A percentile compares a stretch with the other conserved stretches of the same genome.
phyloP scores from a whole-genome alignment of 2,888 invertebrate genomes.

The Acronicta psi region DNA sequence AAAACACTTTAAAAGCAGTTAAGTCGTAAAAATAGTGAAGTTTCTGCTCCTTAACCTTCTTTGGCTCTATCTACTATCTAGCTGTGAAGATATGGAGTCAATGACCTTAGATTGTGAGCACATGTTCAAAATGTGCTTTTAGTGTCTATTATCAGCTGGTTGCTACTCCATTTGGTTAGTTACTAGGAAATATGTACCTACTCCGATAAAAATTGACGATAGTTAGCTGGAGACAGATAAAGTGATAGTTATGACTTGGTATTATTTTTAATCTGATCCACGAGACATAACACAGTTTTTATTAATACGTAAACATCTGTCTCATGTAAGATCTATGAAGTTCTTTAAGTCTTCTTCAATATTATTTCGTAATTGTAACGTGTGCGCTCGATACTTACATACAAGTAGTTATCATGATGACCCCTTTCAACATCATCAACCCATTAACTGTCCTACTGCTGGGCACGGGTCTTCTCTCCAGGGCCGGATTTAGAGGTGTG shows the following conservation, averaged over 20 bases:
- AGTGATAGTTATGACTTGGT: background rate
- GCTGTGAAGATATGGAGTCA: slow-evolving; percentile 39
- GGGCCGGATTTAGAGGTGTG: too few species aligned
- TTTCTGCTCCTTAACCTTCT: slow-evolving; percentile 28
- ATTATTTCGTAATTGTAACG: too few species aligned
- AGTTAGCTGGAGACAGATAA: slow-evolving; percentile 14
- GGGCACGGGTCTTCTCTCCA: too few species aligned
- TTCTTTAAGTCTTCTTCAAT: too few species aligned
- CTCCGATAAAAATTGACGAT: slow-evolving; percentile 25
- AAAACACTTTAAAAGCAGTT: background rate
- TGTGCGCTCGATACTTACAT: too few species aligned
- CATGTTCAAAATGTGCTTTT: slow-evolving; percentile 39
- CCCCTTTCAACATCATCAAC: too few species aligned
- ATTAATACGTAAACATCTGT: too few species aligned
- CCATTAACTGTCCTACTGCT: too few species aligned
- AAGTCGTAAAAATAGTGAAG: slow-evolving; percentile 3
- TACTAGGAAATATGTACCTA: slow-evolving; percentile 33
- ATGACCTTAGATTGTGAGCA: slow-evolving; percentile 48
- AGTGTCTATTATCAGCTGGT: slow-evolving; percentile 29
- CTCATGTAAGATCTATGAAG: too few species aligned
- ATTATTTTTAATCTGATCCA: background rate
- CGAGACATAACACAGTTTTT: too few species aligned
- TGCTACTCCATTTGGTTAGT: slow-evolving; percentile 27
- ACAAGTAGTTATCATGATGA: too few species aligned
- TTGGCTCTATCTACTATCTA: slow-evolving; percentile 34